Percentiles rank a stretch among this genome's conserved stretches.
These are phyloP conservation scores for Phoronis australis DNA, from an alignment of 2,888 invertebrate genomes.

Conservation along the genomic window DNA sequence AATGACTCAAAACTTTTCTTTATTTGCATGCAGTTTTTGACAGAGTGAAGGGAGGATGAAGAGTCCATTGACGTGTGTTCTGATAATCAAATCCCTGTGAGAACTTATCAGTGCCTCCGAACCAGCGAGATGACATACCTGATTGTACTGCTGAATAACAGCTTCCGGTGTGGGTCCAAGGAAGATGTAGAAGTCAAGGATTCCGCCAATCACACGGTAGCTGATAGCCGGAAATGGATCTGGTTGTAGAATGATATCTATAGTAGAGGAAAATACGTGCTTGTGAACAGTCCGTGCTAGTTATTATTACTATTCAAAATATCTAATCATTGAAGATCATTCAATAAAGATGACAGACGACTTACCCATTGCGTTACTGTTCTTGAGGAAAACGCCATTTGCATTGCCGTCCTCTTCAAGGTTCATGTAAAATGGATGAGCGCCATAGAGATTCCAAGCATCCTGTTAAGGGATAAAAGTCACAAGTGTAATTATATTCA, in stretches of 20 bases:
- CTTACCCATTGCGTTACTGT: constrained; percentile 57
- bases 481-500: no score
- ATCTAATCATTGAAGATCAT: background rate
- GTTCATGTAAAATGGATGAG: constrained; percentile 75
- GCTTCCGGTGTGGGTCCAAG: constrained; percentile 66
- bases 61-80: no score
- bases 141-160: constrained; percentile 49
- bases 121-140: constrained; percentile 63
- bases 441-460: constrained; percentile 77
- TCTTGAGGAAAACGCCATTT: constrained; percentile 71
- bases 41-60: no score
- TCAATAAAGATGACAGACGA: background rate
- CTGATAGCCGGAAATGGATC: constrained; percentile 75
- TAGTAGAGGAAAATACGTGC: no score
- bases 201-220: constrained; percentile 74
- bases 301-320: background rate
- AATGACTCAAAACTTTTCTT: no score
- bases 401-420: constrained; percentile 61
- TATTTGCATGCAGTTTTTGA: no score
- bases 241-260: constrained; percentile 71
- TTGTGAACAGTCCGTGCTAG: no score
- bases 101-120: no score
- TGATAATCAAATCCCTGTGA: no score
- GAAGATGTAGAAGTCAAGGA: constrained; percentile 73
- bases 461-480: no score